Base-by-base conservation (phyloP, 2,113 vertebrate genomes). In the Cyanoderma ruficeps region DNA sequence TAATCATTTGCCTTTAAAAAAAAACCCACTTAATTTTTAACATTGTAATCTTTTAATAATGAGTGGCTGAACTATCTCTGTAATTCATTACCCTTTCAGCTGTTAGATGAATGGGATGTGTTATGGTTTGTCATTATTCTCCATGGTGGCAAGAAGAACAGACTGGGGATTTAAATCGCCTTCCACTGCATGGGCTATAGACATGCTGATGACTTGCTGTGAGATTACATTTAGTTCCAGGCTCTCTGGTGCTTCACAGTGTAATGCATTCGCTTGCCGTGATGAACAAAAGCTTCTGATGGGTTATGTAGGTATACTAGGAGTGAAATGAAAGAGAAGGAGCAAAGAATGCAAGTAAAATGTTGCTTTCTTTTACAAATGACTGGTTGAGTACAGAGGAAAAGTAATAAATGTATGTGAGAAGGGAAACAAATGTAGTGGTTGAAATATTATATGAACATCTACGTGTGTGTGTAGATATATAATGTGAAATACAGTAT, bases 51-150 rank as follows among this genome's bases (percentile, higher is more conserved):
- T 97, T 97, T 97, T 97, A 95, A 96, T 97, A 94, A 93, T 65
- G 90, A 94, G 80, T 83, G 77, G 69, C 89, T 95, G 94, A 96
- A 97, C 95, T 96, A 87, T 96, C 83, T 89, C 87, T 95, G 88
- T 95, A 96, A 96, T 97, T 96, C 95, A 95, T 97, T 97, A 91
- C 83, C 64, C 93, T 94, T 90, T 94, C 87, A 91, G 81, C 94
- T 97, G 72, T 90, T 89, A 81, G 94, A 92, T 96, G 96, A 97
- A 97, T 95, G 93, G 91, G 91, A 61, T 96, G 64, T 91, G 94
- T 96, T 97, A 89, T 89, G 85, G 80, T 93, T 92, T 97, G 88
- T 94, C 96, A 92, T 97, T 97, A 96, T 93, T 97, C 92, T 97
- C 93, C 75, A n/a, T 68, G 93, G 94, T 81, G 63, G 74, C 83